Evolutionary conservation across 1,140 invertebrate species (phyloP).

Genomic region (Apis florea): DNA sequence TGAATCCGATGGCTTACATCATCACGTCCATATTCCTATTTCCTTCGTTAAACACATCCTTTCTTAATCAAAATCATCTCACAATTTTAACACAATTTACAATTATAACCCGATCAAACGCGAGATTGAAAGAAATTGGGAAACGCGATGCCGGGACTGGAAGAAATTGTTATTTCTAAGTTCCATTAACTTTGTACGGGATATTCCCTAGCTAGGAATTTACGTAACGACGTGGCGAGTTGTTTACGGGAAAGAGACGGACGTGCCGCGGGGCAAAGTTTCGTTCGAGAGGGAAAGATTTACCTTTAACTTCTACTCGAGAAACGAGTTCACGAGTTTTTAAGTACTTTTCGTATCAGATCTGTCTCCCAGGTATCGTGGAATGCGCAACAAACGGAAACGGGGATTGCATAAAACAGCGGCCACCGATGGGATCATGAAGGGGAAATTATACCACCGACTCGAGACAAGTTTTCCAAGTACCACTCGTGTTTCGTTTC

Average conservation of each 20-base stretch:
- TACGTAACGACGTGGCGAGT: slow-evolving; percentile 54
- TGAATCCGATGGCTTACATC: no score
- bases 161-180: slow-evolving; percentile 29
- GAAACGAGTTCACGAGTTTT: slow-evolving; percentile 60
- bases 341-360: slow-evolving; percentile 62
- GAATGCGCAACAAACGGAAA: slow-evolving; percentile 30
- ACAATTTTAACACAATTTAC: no score
- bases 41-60: no score
- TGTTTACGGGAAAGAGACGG: slow-evolving; percentile 58
- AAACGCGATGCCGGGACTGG: background rate
- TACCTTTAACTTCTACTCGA: slow-evolving; percentile 44
- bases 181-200: slow-evolving; percentile 47
- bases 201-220: slow-evolving; percentile 41
- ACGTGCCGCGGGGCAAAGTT: slow-evolving; percentile 39
- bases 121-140: no score
- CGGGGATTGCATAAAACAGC: slow-evolving; percentile 31
- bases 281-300: slow-evolving; percentile 50
- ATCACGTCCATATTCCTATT: no score
- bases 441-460: slow-evolving; percentile 32
- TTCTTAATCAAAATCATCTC: no score
- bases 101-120: no score
- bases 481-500: background rate
- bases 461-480: background rate
- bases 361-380: slow-evolving; percentile 51
- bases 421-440: slow-evolving; percentile 16